Percentiles rank a stretch among this genome's conserved stretches.
Conservation (phyloP, 2,113 vertebrate species). For the Sardina pilchardus region DNA sequence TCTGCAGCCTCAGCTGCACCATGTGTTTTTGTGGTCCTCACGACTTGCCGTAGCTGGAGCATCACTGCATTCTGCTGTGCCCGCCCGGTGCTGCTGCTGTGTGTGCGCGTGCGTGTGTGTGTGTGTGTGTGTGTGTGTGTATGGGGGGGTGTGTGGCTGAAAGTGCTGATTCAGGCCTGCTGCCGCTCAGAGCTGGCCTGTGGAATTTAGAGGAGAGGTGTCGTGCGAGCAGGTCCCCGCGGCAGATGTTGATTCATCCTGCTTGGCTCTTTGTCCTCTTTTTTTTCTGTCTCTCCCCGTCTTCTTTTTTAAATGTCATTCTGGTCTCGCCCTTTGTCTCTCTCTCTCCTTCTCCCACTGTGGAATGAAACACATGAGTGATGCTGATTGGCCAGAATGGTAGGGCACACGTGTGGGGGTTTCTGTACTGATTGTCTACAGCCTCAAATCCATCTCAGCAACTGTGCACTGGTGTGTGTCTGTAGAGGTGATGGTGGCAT, state of each 20-base stretch:
- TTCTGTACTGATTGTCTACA: background rate
- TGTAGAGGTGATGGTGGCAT: background rate
- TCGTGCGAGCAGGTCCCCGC: conserved; percentile 55
- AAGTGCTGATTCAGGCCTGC: conserved; percentile 71
- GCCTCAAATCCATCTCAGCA: background rate
- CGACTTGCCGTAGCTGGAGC: conserved; percentile 45
- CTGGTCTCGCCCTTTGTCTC: background rate
- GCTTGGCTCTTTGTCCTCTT: conserved; percentile 53
- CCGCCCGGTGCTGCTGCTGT: conserved; percentile 27
- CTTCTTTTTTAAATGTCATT: background rate
- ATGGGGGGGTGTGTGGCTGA: conserved; percentile 28
- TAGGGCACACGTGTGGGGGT: background rate
- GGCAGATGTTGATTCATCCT: conserved; percentile 61
- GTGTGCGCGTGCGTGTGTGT: conserved; percentile 41
- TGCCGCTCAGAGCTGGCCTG: conserved; percentile 53
- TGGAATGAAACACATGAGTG: background rate
- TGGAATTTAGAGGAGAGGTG: conserved; percentile 71
- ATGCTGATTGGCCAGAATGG: background rate
- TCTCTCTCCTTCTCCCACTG: conserved; percentile 32
- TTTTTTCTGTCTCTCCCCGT: conserved; percentile 17
- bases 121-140: background rate
- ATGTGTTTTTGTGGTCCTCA: conserved; percentile 48
- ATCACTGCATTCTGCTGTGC: conserved; percentile 41
- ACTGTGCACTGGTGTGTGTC: background rate
- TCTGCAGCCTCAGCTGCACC: background rate